Evolutionary conservation across 2,113 vertebrate species (phyloP).

Genomic region (Nanger granti): DNA sequence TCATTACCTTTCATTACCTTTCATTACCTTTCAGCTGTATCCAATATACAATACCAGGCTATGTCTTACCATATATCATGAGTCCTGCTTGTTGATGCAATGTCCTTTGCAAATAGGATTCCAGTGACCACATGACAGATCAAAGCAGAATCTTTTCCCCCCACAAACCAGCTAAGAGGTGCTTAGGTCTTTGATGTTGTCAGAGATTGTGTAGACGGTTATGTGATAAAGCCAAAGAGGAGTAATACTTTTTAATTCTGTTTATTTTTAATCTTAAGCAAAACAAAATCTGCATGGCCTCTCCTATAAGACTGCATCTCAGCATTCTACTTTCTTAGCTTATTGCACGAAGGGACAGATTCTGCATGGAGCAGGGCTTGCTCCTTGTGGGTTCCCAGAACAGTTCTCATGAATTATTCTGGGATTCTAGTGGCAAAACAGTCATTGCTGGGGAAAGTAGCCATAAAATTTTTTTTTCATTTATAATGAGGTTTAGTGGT

Average conservation of each 20-base stretch:
- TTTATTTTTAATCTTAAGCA: slow-evolving; percentile 51
- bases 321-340: slow-evolving; percentile 11
- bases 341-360: fast-evolving
- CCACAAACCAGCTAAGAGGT: not conserved
- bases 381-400: not conserved
- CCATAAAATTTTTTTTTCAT: not conserved
- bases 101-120: not conserved
- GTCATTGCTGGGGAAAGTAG: not conserved
- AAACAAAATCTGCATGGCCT: not conserved
- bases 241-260: slow-evolving; percentile 51
- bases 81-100: not conserved
- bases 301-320: slow-evolving; percentile 23
- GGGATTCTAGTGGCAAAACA: slow-evolving; percentile 16
- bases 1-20: not conserved
- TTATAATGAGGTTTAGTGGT: slow-evolving; percentile 8
- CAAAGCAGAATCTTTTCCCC: not conserved
- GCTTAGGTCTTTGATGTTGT: not conserved
- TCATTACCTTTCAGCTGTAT: not conserved
- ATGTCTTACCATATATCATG: not conserved
- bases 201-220: not conserved
- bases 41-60: not conserved
- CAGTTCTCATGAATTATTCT: not conserved
- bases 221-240: slow-evolving; percentile 38
- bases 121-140: not conserved
- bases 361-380: not conserved